Evolutionary conservation across 2,113 vertebrate genomes (phyloP), one percentile per base, ranked within the genome.

Genomic region (Polyodon spathula): DNA sequence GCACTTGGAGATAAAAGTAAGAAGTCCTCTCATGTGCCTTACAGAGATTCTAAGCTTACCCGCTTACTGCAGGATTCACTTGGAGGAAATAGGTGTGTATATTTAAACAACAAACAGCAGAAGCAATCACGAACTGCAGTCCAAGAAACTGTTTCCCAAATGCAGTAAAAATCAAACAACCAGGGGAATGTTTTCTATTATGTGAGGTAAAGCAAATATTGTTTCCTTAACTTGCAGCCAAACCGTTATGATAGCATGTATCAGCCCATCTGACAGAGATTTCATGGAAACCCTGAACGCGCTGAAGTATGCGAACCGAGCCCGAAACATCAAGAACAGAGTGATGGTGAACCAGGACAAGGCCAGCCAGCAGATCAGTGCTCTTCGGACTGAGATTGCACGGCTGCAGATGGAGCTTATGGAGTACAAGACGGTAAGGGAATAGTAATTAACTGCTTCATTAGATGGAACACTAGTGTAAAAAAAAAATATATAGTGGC

Each of bases 281-380:
- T 99, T 99, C 75, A 99, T 99, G 96, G 96, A 99, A 80, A 99
- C 96, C 0, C 62, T 99, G 71, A 99, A 97, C 84, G 90, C 92
- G 0, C 56, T 99, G 0, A 99, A 99, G 66, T 99, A 99, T 1
- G 96, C 96, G 39, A 99, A 99, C 73, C 81, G 96, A 6, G 96
- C 96, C 0, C 84, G 96, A 12, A 99, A 99, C 84, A 99, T 99
- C 71, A 99, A 97, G 83, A 99, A 99, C 81, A 96, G 93, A 65
- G 93, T 99, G 73, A 64, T 93, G 88, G 88, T 95, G 69, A 99
- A 99, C 81, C 96, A 99, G 73, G 96, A 99, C 62, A 82, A 85
- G 66, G 93, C 96, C 56, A 97, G 95, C 59, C 96, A 99, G 43
- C 96, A 99, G 77, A 97, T 99, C 74, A 97, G 86, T 17, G 79